Base-by-base conservation (phyloP, 2,888 invertebrate species). In the Diabrotica balteata region DNA sequence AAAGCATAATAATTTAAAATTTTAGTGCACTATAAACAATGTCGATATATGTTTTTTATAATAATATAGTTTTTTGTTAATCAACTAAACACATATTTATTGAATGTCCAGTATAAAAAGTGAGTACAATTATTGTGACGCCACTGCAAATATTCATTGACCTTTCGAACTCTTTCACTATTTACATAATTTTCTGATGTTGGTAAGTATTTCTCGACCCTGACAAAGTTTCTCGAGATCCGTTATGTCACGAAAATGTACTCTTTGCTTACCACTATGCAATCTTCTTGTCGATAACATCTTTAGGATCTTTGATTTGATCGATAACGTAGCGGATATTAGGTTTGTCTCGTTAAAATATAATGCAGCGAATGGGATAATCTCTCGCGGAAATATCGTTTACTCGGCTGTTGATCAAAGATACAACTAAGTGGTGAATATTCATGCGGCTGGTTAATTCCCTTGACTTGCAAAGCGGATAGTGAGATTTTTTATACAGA, bases 191-290 rank as follows among this genome's bases (percentile, higher is more conserved):
- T 60, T 67, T 67, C 63, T 64, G 63, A 58, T 54, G 64, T 67
- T 61, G 49, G 51, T 64, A 60, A 67, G 69, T 69, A 64, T 64
- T 71, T 63, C 59, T 66, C 71, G 66, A 65, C 66, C 63, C 66
- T 68, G 67, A 67, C 63, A 58, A 64, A 64, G 64, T 66, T 66
- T 68, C 63, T 59, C 51, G 52, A 52, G 68, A 63, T 63, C 71
- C 71, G 71, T 71, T 71, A 68, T 71, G 71, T 71, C 71, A 71
- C 71, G 71, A 71, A 66, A 66, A 66, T 66, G 62, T 62, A 66
- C 66, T 66, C 61, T 61, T 58, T 64, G 57, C 58, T 52, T 58
- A 62, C 62, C 62, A 62, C 62, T 49, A 54, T 62, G 62, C 62
- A 54, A 54, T 62, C 62, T 54, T 62, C 62, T 62, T 62, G 54